phyloP scores from a whole-genome alignment of 2,888 invertebrate genomes.

The Plagiodera versicolora region DNA sequence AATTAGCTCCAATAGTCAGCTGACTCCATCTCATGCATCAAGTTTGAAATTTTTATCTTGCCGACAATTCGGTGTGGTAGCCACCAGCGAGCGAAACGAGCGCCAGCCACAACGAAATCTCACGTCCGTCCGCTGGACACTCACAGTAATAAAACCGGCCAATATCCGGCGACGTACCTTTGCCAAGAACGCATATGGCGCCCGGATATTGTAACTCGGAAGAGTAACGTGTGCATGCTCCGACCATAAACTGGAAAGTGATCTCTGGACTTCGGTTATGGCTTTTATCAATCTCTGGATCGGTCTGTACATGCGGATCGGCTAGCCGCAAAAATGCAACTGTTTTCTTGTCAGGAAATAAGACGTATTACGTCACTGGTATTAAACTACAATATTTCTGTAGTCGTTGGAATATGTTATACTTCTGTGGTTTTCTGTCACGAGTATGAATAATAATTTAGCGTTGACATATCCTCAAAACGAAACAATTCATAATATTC shows the following conservation, averaged over 20 bases:
- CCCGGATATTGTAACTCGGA: conserved; percentile 48
- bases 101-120: conserved; percentile 37
- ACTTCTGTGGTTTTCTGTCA: too few species aligned
- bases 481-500: too few species aligned
- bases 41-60: neutral
- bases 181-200: conserved; percentile 46
- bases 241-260: conserved; percentile 42
- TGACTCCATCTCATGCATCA: too few species aligned
- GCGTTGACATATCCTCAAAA: too few species aligned
- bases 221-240: conserved; percentile 42
- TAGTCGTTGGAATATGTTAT: too few species aligned
- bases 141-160: conserved; percentile 56
- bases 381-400: too few species aligned
- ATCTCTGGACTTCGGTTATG: conserved; percentile 26
- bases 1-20: too few species aligned
- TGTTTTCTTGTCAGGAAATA: too few species aligned
- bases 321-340: neutral
- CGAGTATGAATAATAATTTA: too few species aligned
- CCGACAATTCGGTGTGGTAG: neutral
- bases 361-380: too few species aligned
- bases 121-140: conserved; percentile 53
- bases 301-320: neutral
- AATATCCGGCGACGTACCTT: conserved; percentile 49
- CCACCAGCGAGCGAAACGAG: conserved; percentile 26
- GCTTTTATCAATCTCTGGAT: conserved; percentile 24